Conservation (phyloP, 2,888 invertebrate genomes). For the Eugnorisma glareosa region DNA sequence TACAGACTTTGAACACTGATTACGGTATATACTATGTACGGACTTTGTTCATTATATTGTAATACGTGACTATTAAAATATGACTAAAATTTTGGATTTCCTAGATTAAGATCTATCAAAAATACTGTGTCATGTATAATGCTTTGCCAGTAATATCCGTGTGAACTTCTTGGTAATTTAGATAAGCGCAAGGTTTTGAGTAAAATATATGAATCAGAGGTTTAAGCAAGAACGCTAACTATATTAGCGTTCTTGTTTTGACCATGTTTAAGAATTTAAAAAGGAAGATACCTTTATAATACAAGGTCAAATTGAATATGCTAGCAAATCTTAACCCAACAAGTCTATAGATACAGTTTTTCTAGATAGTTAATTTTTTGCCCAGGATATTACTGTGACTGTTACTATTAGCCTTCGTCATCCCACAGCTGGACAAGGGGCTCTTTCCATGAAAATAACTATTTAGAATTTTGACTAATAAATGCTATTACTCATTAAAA, state of each 20-base stretch:
- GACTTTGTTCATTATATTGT: constrained; percentile 3
- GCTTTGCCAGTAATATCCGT: constrained; percentile 1
- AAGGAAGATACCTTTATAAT: no score
- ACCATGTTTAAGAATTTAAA: no score
- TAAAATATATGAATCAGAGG: background rate
- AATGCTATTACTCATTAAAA: no score
- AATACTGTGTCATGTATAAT: background rate
- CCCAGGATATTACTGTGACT: background rate
- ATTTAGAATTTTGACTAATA: no score
- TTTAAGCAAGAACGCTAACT: background rate
- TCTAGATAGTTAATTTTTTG: background rate
- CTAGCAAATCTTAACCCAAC: no score
- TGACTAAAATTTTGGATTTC: background rate
- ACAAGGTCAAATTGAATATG: background rate
- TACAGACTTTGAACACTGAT: background rate
- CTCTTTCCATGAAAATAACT: background rate
- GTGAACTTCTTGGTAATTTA: constrained; percentile 7
- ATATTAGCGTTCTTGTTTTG: no score
- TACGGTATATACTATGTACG: background rate
- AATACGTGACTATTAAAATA: background rate
- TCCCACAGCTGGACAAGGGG: background rate
- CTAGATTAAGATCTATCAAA: background rate
- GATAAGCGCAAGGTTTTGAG: background rate
- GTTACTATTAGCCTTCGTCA: background rate
- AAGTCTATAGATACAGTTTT: no score